Conservation (phyloP, 2,888 invertebrate species). For the Pristionchus maxplancki region DNA sequence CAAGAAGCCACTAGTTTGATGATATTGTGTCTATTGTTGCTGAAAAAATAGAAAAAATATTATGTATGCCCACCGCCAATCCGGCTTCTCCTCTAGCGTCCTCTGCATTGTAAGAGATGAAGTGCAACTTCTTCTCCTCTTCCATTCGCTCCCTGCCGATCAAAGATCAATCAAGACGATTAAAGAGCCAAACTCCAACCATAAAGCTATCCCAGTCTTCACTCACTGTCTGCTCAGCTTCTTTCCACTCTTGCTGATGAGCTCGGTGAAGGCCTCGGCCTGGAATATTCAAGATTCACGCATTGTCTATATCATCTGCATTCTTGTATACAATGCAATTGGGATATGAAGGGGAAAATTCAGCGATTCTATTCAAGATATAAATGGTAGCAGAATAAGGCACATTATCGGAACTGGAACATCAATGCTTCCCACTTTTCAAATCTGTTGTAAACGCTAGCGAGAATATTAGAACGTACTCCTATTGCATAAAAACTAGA, state of each 20-base stretch:
- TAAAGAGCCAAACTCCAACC: too few species aligned
- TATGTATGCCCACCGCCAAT: slow-evolving; percentile 55
- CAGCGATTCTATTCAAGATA: too few species aligned
- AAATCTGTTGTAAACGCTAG: too few species aligned
- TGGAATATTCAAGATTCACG: slow-evolving; percentile 46
- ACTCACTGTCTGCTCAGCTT: slow-evolving; percentile 50
- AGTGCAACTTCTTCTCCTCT: slow-evolving; percentile 61
- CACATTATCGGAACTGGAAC: too few species aligned
- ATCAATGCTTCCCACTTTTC: too few species aligned
- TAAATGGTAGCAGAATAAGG: too few species aligned
- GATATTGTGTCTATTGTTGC: too few species aligned
- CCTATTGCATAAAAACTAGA: too few species aligned
- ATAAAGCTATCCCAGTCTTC: too few species aligned
- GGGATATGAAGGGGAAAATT: too few species aligned
- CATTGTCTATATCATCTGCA: neutral
- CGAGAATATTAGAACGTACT: too few species aligned
- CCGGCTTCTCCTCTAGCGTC: slow-evolving; percentile 70
- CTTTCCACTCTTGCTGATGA: slow-evolving; percentile 58
- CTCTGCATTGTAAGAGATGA: slow-evolving; percentile 67
- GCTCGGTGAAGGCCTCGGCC: slow-evolving; percentile 62
- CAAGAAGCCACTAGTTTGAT: slow-evolving; percentile 53
- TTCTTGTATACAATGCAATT: too few species aligned
- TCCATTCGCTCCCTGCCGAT: slow-evolving; percentile 54
- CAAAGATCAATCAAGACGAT: neutral
- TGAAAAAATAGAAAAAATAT: neutral